These are phyloP conservation scores for Rhinogobius similis DNA, from an alignment of 2,113 vertebrate genomes.

Conservation along the genomic window DNA sequence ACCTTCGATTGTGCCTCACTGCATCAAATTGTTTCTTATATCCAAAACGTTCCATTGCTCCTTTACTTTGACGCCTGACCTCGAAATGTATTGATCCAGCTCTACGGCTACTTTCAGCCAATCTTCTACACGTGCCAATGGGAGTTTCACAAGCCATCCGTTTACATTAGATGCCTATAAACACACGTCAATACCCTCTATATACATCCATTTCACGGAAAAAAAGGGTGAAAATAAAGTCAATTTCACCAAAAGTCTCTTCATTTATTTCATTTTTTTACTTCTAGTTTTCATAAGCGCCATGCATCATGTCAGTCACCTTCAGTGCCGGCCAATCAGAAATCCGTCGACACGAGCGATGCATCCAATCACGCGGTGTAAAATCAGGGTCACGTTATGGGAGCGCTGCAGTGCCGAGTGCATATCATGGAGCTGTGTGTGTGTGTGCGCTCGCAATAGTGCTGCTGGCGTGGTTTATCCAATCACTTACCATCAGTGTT, in stretches of 20 bases:
- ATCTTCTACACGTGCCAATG: background rate
- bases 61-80: slow-evolving; percentile 34
- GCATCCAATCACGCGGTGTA: slow-evolving; percentile 26
- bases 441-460: slow-evolving; percentile 24
- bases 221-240: slow-evolving; percentile 17
- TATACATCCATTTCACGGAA: slow-evolving; percentile 32
- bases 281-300: background rate
- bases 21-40: background rate
- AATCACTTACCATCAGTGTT: slow-evolving; percentile 71
- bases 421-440: slow-evolving; percentile 37
- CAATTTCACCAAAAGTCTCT: slow-evolving; percentile 25
- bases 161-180: background rate
- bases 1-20: slow-evolving; percentile 21
- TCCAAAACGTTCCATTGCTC: slow-evolving; percentile 2
- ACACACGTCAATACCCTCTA: background rate
- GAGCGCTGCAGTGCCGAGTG: slow-evolving; percentile 12
- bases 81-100: slow-evolving; percentile 32
- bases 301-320: slow-evolving; percentile 29
- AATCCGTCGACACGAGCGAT: background rate
- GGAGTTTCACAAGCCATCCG: background rate
- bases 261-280: slow-evolving; percentile 26
- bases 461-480: slow-evolving; percentile 61
- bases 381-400: slow-evolving; percentile 45
- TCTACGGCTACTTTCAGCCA: slow-evolving; percentile 2
- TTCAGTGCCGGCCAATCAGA: slow-evolving; percentile 24